Base-by-base conservation (phyloP, 2,888 invertebrate genomes). In the Digitonthophagus gazella region DNA sequence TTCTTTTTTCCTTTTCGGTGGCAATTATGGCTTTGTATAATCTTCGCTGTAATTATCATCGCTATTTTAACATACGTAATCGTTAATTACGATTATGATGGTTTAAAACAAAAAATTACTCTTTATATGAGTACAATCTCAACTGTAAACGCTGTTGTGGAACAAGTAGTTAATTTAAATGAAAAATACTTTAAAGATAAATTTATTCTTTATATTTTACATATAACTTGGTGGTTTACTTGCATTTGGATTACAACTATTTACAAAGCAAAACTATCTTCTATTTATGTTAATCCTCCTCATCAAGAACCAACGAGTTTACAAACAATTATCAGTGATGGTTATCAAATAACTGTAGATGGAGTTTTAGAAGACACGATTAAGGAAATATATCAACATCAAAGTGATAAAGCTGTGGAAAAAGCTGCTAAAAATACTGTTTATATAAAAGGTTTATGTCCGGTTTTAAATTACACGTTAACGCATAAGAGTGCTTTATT, bases 241-340 rank as follows among this genome's bases (percentile, higher is more conserved):
- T 72, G 71, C 11, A 66, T 71, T n/a, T 70, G 72, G n/a, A 65
- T 76, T 16, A 64, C 67, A 18, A 72, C 73, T 2, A 67, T 74
- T 2, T 76, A 76, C 58, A 76, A 73, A 69, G 73, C 74, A 3
- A 75, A 75, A 67, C 57, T 76, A 54, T 71, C 74, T 56, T 71
- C 76, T 2, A 72, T 74, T 56, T 67, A 73, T 5, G 72, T 74
- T 6, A 61, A 74, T 58, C 74, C 73, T 8, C 72, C 73, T 1
- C 72, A 73, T 57, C 54, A 67, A 8, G 75, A 76, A 70, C 75
- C 75, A 3, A 68, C 70, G 4, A 69, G 67, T 66, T 58, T 72
- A 20, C 66, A 73, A 67, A 68, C 75, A 55, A 65, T 76, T 1
- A 58, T 76, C 16, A 67, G 69, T 11, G 71, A 72, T n/a, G 72